phyloP scores from a whole-genome alignment of 2,888 invertebrate genomes.

The Spilarctia lutea region DNA sequence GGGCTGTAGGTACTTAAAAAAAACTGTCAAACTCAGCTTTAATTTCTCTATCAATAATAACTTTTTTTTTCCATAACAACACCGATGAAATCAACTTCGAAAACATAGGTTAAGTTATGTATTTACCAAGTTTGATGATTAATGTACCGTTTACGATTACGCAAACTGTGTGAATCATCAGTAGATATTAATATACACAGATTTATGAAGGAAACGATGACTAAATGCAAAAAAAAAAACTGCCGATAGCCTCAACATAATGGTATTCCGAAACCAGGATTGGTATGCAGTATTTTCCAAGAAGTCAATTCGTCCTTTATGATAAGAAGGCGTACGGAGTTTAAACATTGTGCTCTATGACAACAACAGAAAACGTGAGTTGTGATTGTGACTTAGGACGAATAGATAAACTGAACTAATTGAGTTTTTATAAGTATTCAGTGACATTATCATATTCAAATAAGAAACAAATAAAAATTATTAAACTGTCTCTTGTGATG shows the following conservation, averaged over 20 bases:
- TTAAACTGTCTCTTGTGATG: too few relatives aligned
- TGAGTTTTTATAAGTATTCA: too few relatives aligned
- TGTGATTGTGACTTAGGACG: background rate
- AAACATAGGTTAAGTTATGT: background rate
- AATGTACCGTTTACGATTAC: constrained; percentile 1
- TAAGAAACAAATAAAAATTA: too few relatives aligned
- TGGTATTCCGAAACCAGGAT: background rate
- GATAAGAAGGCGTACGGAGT: too few relatives aligned
- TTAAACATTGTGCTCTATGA: background rate
- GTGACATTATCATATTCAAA: background rate
- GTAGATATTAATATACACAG: background rate
- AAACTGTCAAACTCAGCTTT: too few relatives aligned
- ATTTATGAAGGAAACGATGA: background rate
- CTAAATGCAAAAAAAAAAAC: background rate
- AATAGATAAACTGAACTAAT: too few relatives aligned
- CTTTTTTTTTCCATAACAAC: too few relatives aligned
- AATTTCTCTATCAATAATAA: too few relatives aligned
- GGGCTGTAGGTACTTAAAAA: too few relatives aligned
- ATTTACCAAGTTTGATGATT: background rate
- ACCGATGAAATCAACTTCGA: background rate
- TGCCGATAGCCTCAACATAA: background rate
- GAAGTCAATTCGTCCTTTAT: background rate
- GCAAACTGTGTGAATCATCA: background rate
- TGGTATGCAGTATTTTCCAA: background rate
- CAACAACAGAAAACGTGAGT: background rate